Base-by-base conservation (phyloP, 2,113 vertebrate species). In the Tachysurus vachellii region DNA sequence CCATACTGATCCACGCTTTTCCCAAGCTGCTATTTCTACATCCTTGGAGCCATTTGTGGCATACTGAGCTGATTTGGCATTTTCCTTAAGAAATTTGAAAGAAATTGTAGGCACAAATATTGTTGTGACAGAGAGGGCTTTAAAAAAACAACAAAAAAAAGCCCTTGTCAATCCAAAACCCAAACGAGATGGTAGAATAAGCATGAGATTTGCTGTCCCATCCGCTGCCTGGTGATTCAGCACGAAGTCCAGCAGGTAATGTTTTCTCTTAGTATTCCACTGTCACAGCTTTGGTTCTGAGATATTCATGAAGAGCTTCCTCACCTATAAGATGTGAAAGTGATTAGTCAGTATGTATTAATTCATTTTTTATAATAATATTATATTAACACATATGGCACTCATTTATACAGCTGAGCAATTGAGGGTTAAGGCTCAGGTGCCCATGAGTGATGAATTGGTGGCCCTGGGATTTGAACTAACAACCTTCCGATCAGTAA, bases 211-310 rank as follows among this genome's bases (percentile, higher is more conserved):
- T 84, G 28, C 14, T 54, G 9, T 70, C 19, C 9, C 66, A 23
- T 50, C 42, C 26, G 36, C 53, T 21, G 66, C 76, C 16, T 85
- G n/a, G 19, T 9, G 36, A 31, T 71, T 42, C 66, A 53, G 86
- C 54, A 87, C 42, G 56, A 75, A 92, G 91, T 92, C 84, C 31
- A 12, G 54, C 10, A 0, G 54, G 42, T 66, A 53, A 44, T 10
- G 31, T 36, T 71, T 61, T 73, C 21, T 47, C 80, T 86, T 81
- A 99, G 91, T 99, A 99, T 87, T 99, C 98, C 92, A 99, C 96
- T 0, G 98, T 99, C 92, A 99, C 94, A 0, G 98, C 96, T 95
- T 99, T 99, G 90, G 97, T 99, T 95, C 96, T 96, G 83, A 99
- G 97, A 92, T 99, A 99, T 85, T 99, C 98, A 1, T 95, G 92